Conservation (phyloP, 1,140 invertebrate genomes). For the Neoseiulus cucumeris region DNA sequence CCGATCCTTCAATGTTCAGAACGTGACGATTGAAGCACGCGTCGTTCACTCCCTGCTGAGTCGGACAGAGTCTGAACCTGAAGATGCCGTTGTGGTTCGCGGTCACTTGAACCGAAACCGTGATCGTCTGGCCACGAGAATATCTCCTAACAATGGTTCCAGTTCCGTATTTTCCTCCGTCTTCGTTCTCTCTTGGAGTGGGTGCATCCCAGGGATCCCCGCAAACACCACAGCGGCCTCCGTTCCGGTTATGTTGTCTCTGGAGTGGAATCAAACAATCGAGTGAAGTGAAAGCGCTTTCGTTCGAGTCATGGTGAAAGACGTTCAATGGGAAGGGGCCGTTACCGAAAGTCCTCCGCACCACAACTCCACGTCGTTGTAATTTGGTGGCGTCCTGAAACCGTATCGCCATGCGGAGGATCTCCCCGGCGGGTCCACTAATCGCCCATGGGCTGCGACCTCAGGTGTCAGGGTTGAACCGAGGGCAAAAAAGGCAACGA, state of each 20-base stretch:
- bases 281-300: too few species aligned
- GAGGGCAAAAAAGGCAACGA: too few species aligned
- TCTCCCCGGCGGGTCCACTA: neutral
- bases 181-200: constrained; percentile 38
- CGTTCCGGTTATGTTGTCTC: neutral
- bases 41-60: constrained; percentile 33
- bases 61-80: constrained; percentile 34
- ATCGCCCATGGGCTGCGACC: neutral
- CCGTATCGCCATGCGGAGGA: neutral
- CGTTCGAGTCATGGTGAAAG: too few species aligned
- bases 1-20: constrained; percentile 31
- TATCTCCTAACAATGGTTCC: constrained; percentile 33
- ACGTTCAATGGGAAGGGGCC: too few species aligned
- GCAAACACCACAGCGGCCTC: constrained; percentile 25
- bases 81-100: constrained; percentile 37
- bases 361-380: neutral
- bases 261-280: too few species aligned
- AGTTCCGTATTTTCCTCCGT: constrained; percentile 38
- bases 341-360: constrained; percentile 7
- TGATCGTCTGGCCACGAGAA: constrained; percentile 26
- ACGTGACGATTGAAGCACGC: constrained; percentile 35
- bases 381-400: neutral
- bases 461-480: too few species aligned
- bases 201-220: constrained; percentile 27
- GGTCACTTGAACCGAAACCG: constrained; percentile 30